A percentile compares a stretch with the other conserved stretches of the same genome.
These are phyloP conservation scores for Scopus umbretta DNA, from an alignment of 2,113 vertebrate species.

Conservation along the genomic window DNA sequence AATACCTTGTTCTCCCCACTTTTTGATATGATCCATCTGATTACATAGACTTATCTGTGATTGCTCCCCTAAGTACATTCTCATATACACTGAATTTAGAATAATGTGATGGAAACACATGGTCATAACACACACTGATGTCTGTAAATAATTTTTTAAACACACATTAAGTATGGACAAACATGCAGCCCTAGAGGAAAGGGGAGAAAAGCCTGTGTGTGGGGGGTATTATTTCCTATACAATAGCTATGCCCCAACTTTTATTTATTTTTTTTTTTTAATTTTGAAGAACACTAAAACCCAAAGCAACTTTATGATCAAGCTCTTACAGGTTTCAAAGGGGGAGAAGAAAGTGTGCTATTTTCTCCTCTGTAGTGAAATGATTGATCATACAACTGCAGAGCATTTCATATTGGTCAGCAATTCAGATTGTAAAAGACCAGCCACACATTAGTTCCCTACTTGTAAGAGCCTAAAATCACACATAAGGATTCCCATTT, in stretches of 20 bases:
- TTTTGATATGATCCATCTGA: neutral
- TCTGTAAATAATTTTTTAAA: neutral
- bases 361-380: neutral
- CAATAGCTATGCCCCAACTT: neutral
- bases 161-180: neutral
- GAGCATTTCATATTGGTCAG: neutral
- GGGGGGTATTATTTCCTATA: neutral
- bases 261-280: no score
- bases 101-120: neutral
- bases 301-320: neutral
- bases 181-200: neutral
- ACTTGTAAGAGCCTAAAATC: neutral
- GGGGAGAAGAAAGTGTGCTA: neutral
- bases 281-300: neutral
- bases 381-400: neutral
- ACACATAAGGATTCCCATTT: neutral
- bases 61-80: neutral
- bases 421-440: neutral
- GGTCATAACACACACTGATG: neutral
- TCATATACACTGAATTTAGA: neutral
- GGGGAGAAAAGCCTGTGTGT: neutral
- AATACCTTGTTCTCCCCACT: neutral
- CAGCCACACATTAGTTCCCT: neutral
- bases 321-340: neutral
- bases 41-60: neutral